Base-by-base conservation (phyloP, 2,888 invertebrate species). In the Lordiphosa fenestrarum region DNA sequence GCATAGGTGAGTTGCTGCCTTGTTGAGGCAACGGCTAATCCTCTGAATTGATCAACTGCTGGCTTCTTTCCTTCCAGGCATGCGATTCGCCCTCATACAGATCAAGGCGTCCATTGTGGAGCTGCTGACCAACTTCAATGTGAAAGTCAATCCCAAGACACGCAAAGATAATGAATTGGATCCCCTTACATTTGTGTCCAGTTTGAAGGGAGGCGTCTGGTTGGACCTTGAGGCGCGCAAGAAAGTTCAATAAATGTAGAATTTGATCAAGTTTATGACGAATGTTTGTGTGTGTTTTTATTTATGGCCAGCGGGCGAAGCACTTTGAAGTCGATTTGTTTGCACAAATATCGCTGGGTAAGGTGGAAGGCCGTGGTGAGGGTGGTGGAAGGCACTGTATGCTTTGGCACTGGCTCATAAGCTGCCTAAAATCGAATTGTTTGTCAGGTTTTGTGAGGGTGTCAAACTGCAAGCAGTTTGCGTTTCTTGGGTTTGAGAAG, bases 11-110 rank as follows among this genome's bases (percentile, higher is more conserved):
- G 60, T 36, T 2, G 19, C 3, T 23, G n/a, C 35, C 33, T 40
- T 2, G 10, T 15, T 35, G 1, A n/a, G 19, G 4, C 7, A 7
- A 3, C 0, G 3, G n/a, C 9, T 5, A 4, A 7, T 10, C 25
- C 0, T 6, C 6, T 0, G 6, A 4, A 19, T 4, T 19, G 19
- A 46, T 21, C 10, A 2, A 36, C 33, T 7, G 12, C 7, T 6
- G 37, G 38, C 63, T 49, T 59, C 46, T 44, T 7, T 9, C 53
- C 15, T 7, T 9, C 53, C 15, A 87, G 89, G 90, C 36, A 88
- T 87, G 86, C 86, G 84, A 12, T 90, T 89, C 71, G 89, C 88
- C 3, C 2, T 85, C 13, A 64, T 76, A 0, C 89, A 89, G 72
- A 68, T 86, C 0, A 90, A 89, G 67, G 82, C 85, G 1, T 88